Conservation (phyloP, 2,888 invertebrate genomes). For the Leptinotarsa tumamoca region DNA sequence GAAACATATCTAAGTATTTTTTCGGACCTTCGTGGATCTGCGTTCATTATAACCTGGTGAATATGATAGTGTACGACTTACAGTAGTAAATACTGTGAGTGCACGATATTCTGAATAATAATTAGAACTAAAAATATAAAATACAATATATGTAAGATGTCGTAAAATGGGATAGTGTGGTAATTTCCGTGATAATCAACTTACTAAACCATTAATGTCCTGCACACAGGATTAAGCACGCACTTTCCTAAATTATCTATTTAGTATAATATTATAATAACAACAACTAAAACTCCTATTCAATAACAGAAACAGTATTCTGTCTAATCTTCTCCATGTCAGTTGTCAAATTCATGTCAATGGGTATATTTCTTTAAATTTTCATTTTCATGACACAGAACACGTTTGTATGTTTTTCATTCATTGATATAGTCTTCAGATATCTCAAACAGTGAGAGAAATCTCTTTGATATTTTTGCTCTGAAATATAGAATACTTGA, state of each 20-base stretch:
- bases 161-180: neutral
- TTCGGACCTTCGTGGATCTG: slow-evolving; percentile 80
- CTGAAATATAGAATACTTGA: too few relatives aligned
- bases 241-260: slow-evolving; percentile 5
- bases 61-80: neutral
- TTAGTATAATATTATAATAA: slow-evolving; percentile 3
- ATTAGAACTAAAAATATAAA: slow-evolving; percentile 13
- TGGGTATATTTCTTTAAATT: neutral
- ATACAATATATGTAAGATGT: neutral
- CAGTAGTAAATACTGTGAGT: slow-evolving; percentile 13
- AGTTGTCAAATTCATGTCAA: neutral
- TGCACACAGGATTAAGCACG: slow-evolving; percentile 1
- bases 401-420: neutral
- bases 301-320: neutral
- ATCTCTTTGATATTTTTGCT: neutral
- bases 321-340: neutral
- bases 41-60: slow-evolving; percentile 61
- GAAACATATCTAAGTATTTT: slow-evolving; percentile 74
- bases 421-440: too few relatives aligned
- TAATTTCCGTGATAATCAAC: neutral
- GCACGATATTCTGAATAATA: slow-evolving; percentile 7
- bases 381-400: neutral
- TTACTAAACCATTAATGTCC: neutral
- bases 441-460: neutral
- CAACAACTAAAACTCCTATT: neutral